Base-by-base conservation (phyloP, 1,140 invertebrate genomes). In the Phymorhynchus buccinoides region DNA sequence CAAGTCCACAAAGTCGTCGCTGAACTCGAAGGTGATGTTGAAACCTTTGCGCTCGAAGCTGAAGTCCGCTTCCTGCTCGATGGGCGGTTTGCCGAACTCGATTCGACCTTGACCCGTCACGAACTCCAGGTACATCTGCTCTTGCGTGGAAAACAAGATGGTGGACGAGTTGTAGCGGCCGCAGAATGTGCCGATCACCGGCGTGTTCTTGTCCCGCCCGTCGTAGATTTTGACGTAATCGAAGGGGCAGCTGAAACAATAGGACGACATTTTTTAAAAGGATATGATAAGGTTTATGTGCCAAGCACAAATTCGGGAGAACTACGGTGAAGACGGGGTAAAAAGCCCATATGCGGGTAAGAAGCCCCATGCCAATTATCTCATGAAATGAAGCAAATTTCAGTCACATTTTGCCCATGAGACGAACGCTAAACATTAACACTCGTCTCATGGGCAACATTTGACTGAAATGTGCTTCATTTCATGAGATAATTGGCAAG, bases 141-240 rank as follows among this genome's bases (percentile, higher is more conserved):
- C 96, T 90, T 96, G 95, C 88, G 97, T 98, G 88, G 98, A 99
- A 94, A 98, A 99, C 78, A 99, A 95, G 88, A 98, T 96, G 91
- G 99, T 95, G 94, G 98, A 98, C 90, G 97, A 95, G 94, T 99
- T 97, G 94, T 99, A 98, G 66, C 92, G 89, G 87, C 98, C 98
- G 94, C 99, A 99, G 93, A 99, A 99, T 84, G 97, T 99, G 89
- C 97, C 97, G 92, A 99, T 99, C 89, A 98, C 95, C 52, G 97
- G 96, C 88, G 96, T 96, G 75, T 95, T 95, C 92, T 96, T 96
- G 90, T 97, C 96, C 81, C 96, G 94, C 85, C 99, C 99, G 94
- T 99, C 99, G 94, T 97, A 99, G 84, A 99, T 96, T 94, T 97
- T 97, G 85, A 99, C 96, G 94, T 96, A 97, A 94, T 99, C 99